A percentile compares a stretch with the other conserved stretches of the same genome.
These are phyloP conservation scores for Calephelis virginiensis DNA, from an alignment of 1,140 invertebrate species.

Conservation along the genomic window DNA sequence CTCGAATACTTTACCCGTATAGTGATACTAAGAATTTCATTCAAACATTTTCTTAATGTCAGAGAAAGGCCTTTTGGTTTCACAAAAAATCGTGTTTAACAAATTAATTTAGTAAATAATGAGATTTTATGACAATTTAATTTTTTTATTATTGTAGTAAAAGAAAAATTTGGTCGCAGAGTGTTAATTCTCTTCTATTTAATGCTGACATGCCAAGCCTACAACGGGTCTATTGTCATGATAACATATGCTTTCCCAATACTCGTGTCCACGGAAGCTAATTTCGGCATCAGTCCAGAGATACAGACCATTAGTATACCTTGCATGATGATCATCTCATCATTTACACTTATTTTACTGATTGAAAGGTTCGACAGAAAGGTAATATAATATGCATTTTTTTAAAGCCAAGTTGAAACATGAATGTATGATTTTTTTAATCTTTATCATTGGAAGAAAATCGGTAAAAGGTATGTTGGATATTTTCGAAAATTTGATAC, in stretches of 20 bases:
- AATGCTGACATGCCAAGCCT: slow-evolving; percentile 1
- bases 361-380: slow-evolving; percentile 5
- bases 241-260: slow-evolving; percentile 10
- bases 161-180: neutral
- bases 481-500: no score
- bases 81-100: no score
- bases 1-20: no score
- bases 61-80: no score
- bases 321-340: neutral
- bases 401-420: neutral
- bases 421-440: neutral
- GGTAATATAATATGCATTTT: neutral
- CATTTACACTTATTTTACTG: neutral
- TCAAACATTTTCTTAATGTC: no score
- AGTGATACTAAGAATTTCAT: no score
- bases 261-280: neutral
- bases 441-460: no score
- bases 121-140: no score
- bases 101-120: no score
- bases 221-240: neutral
- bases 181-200: neutral
- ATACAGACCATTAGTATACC: slow-evolving; percentile 10
- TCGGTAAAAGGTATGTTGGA: no score
- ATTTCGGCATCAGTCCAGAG: slow-evolving; percentile 1
- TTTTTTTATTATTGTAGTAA: neutral